phyloP scores from a whole-genome alignment of 2,113 vertebrate genomes.

The Cricetomys ansorgei region DNA sequence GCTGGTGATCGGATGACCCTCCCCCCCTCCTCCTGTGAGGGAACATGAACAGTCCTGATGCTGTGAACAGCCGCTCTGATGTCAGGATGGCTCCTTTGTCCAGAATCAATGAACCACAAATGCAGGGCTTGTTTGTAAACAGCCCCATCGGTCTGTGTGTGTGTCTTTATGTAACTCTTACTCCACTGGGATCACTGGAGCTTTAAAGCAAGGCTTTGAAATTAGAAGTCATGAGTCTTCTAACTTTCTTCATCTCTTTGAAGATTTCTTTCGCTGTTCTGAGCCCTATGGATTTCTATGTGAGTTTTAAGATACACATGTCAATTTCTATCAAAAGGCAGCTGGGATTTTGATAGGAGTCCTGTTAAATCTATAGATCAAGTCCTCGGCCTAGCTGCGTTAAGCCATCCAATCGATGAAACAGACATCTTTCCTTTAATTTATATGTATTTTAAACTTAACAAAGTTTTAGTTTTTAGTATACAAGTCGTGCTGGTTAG shows the following conservation, averaged over 20 bases:
- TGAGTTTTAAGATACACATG: neutral
- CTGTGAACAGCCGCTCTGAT: neutral
- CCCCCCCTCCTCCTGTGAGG: neutral
- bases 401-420: neutral
- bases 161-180: neutral
- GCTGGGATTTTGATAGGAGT: neutral
- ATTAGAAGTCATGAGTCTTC: neutral
- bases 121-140: neutral
- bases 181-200: neutral
- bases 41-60: neutral
- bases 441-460: neutral
- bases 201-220: conserved; percentile 14
- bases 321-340: neutral
- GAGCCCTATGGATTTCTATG: neutral
- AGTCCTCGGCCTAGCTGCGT: neutral
- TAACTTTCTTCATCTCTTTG: neutral
- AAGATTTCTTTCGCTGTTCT: neutral
- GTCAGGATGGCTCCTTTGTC: neutral
- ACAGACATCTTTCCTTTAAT: neutral
- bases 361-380: neutral
- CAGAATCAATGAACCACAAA: neutral
- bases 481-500: neutral
- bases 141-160: neutral
- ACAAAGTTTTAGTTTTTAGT: neutral
- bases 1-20: neutral